Conservation (phyloP, 2,113 vertebrate genomes). For the Callithrix jacchus region DNA sequence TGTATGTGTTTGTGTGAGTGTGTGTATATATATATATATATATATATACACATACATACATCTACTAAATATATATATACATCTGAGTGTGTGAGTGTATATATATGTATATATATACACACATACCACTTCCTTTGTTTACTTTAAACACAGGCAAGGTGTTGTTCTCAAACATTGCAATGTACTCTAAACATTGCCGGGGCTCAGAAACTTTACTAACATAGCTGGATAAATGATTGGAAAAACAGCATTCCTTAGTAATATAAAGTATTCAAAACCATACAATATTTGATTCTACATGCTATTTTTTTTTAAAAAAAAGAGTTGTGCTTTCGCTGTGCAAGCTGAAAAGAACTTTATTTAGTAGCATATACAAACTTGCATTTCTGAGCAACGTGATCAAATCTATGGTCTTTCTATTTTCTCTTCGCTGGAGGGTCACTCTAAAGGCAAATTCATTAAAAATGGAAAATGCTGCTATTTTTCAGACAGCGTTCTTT, state of each 20-base stretch:
- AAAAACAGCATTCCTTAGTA: not conserved
- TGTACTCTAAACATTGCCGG: not conserved
- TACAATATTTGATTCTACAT: not conserved
- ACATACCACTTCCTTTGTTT: not conserved
- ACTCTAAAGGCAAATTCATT: not conserved
- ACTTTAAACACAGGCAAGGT: not conserved
- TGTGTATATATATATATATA: too few relatives aligned
- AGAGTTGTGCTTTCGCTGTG: not conserved
- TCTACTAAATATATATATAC: too few relatives aligned
- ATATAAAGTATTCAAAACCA: not conserved
- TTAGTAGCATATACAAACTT: not conserved
- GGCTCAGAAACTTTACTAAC: not conserved
- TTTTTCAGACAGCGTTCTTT: not conserved
- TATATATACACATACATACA: not conserved
- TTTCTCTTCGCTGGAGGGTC: not conserved
- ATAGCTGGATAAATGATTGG: not conserved
- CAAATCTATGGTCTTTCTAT: conserved; percentile 16
- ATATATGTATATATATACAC: too few relatives aligned
- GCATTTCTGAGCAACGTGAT: not conserved
- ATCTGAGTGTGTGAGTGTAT: not conserved
- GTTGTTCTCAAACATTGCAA: not conserved
- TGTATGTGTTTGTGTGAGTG: not conserved
- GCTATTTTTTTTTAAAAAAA: not conserved
- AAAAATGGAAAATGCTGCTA: not conserved
- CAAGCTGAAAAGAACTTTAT: conserved; percentile 8